These are phyloP conservation scores for Gallinago media DNA, from an alignment of 2,113 vertebrate species.

Conservation along the genomic window DNA sequence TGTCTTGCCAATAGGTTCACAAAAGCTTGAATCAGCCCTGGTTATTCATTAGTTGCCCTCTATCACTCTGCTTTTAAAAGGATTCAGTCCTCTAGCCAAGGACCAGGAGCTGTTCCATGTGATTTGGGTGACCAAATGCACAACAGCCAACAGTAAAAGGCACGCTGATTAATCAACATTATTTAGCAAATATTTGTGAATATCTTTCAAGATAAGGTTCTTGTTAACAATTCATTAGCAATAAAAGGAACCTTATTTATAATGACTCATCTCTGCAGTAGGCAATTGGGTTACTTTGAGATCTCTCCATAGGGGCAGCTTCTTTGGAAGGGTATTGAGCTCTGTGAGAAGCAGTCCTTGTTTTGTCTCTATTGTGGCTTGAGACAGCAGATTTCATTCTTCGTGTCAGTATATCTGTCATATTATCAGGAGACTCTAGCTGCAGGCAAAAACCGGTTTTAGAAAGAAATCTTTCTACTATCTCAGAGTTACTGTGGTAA, in stretches of 20 bases:
- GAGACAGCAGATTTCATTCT: neutral
- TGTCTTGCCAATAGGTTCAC: neutral
- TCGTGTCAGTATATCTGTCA: neutral
- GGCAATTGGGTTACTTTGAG: neutral
- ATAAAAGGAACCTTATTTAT: neutral
- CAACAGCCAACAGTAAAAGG: neutral
- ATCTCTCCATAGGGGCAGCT: neutral
- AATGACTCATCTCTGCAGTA: neutral
- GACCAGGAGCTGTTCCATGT: neutral
- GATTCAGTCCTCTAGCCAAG: neutral
- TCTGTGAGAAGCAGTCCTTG: neutral
- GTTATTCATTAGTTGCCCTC: neutral
- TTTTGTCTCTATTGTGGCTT: neutral
- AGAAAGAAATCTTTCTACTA: neutral
- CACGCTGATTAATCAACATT: neutral
- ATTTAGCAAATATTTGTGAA: neutral
- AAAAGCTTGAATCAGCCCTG: neutral
- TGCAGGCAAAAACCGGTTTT: neutral
- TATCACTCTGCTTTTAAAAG: neutral
- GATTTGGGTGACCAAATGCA: neutral
- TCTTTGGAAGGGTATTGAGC: neutral
- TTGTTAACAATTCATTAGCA: neutral
- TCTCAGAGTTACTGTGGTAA: neutral
- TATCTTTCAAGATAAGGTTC: neutral
- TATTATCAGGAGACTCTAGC: neutral